Conservation (phyloP, 64 coral and sea anemone species). For the Trachythela sp. region DNA sequence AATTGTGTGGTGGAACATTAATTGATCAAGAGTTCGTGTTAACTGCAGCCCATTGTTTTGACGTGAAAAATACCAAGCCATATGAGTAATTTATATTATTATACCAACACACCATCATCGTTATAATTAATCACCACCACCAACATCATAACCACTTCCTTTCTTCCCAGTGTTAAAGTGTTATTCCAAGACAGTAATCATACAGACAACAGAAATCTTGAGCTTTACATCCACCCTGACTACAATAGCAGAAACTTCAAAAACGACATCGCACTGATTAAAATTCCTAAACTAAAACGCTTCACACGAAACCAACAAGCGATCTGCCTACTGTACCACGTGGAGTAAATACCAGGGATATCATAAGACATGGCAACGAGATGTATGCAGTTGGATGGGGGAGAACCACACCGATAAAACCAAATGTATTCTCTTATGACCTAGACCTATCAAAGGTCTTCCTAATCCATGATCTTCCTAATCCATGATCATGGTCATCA, state of each 20-base stretch:
- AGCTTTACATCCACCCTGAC: background rate
- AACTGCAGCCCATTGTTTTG: slow-evolving; percentile 65
- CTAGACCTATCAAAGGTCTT: background rate
- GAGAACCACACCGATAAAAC: background rate
- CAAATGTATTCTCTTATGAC: background rate
- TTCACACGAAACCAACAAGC: background rate
- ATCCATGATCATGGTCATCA: too few species aligned
- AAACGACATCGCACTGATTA: background rate
- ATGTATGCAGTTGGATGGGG: slow-evolving; percentile 6
- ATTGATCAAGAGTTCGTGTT: slow-evolving; percentile 61
- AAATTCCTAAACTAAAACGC: background rate
- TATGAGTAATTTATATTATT: background rate
- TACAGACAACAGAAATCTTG: background rate
- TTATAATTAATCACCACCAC: too few species aligned
- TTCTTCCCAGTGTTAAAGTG: background rate
- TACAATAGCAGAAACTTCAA: background rate
- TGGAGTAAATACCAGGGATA: background rate
- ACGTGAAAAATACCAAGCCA: background rate
- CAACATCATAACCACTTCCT: too few species aligned
- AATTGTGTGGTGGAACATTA: slow-evolving; percentile 59
- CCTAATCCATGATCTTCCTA: too few species aligned
- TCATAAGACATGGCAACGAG: background rate
- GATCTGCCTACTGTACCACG: background rate
- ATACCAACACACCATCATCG: too few species aligned
- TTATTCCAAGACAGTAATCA: background rate